phyloP scores from a whole-genome alignment of 2,797 vertebrate species.

The Serranus cabrilla region DNA sequence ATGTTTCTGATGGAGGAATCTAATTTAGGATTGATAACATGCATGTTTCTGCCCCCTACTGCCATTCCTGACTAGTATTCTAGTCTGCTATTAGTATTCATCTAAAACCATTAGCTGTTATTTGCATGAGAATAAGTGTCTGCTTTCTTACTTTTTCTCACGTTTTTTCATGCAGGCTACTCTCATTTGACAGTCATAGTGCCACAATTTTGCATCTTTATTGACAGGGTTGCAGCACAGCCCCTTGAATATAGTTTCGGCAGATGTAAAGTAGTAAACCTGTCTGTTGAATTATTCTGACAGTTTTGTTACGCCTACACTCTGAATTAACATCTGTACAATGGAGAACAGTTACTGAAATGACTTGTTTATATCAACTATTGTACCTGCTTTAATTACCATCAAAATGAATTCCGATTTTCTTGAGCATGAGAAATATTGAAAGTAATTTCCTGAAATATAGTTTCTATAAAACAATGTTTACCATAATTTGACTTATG shows the following conservation, averaged over 20 bases:
- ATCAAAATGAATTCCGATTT: neutral
- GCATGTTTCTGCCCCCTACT: neutral
- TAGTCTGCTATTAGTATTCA: slow-evolving; percentile 32
- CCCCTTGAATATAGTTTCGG: slow-evolving; percentile 5
- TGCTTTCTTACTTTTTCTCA: slow-evolving; percentile 30
- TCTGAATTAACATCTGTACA: slow-evolving; percentile 7
- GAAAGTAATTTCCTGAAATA: neutral
- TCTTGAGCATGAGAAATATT: neutral
- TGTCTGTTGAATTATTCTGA: slow-evolving; percentile 11
- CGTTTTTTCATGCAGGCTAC: neutral
- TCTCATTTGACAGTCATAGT: neutral
- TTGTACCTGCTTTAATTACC: neutral
- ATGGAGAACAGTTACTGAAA: neutral
- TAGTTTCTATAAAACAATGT: neutral
- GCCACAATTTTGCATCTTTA: neutral
- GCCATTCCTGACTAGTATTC: neutral
- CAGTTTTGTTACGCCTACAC: too few species aligned
- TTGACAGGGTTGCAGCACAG: neutral
- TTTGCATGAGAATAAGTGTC: slow-evolving; percentile 59
- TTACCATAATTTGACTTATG: neutral
- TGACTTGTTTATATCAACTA: neutral
- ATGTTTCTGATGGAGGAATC: neutral
- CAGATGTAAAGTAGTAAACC: slow-evolving; percentile 45
- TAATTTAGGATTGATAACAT: neutral
- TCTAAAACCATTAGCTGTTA: slow-evolving; percentile 47